These are phyloP conservation scores for Electrophaes corylata DNA, from an alignment of 2,888 invertebrate genomes.

Conservation along the genomic window DNA sequence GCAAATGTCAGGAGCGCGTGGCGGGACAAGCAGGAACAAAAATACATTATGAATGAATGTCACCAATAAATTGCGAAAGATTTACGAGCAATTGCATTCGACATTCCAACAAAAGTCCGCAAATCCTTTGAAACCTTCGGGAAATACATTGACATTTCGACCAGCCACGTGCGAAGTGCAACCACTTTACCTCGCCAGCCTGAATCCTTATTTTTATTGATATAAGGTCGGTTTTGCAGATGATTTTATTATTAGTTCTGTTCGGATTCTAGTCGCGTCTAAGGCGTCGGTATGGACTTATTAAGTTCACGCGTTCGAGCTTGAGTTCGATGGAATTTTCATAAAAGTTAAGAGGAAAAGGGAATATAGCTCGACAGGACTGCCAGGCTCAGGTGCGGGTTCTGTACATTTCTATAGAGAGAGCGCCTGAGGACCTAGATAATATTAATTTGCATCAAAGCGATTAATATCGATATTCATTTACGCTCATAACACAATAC, in stretches of 20 bases:
- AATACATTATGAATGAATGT: conserved; percentile 7
- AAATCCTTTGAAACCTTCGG: conserved; percentile 18
- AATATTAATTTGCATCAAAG: too few species aligned
- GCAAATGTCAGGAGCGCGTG: neutral
- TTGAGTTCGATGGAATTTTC: conserved; percentile 41
- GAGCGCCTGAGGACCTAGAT: too few species aligned
- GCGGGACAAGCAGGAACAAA: neutral
- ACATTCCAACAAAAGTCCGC: conserved; percentile 13
- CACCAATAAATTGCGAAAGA: conserved; percentile 7
- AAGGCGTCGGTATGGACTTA: conserved; percentile 56
- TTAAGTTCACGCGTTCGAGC: conserved; percentile 50
- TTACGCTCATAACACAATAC: too few species aligned
- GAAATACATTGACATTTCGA: conserved; percentile 24
- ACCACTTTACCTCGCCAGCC: neutral
- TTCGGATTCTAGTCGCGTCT: conserved; percentile 50
- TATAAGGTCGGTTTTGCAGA: conserved; percentile 2
- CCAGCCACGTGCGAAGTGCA: conserved; percentile 22
- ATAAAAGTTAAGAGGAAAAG: conserved; percentile 16
- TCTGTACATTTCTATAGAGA: too few species aligned
- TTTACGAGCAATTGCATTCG: conserved; percentile 9
- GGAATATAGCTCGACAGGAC: neutral
- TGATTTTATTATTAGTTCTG: neutral
- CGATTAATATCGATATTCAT: too few species aligned
- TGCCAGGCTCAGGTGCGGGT: too few species aligned
- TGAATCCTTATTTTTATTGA: neutral